Percentiles rank a stretch among this genome's conserved stretches.
Evolutionary conservation across 2,888 invertebrate species (phyloP).

Genomic region (Eristalinus sepulchralis): DNA sequence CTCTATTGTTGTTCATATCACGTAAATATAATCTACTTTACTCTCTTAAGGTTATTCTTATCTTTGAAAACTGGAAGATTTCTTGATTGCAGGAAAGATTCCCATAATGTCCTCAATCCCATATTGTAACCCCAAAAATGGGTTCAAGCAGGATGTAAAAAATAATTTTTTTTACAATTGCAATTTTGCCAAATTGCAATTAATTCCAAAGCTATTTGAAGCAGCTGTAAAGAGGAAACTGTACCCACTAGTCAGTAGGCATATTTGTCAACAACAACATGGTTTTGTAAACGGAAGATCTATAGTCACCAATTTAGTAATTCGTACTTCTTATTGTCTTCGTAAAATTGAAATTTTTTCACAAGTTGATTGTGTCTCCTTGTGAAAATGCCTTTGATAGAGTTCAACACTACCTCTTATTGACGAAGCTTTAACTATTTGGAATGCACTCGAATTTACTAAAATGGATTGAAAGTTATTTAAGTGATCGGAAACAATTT

Average conservation of each 20-base stretch:
- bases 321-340: background rate
- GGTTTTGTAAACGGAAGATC: background rate
- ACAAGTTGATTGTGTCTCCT: conserved; percentile 1
- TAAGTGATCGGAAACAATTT: background rate
- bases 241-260: background rate
- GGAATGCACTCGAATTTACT: conserved; percentile 4
- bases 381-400: conserved; percentile 2
- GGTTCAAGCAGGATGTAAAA: no score
- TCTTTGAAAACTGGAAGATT: no score
- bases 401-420: conserved; percentile 4
- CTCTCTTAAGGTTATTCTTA: no score
- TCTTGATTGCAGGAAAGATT: no score
- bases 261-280: background rate
- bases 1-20: no score
- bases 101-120: no score
- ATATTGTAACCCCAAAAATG: no score
- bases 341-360: background rate
- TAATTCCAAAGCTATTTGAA: background rate
- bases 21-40: no score
- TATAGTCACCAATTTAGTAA: background rate
- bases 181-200: conserved; percentile 15
- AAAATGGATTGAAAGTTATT: background rate
- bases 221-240: background rate
- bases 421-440: background rate
- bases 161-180: no score